Percentiles rank a stretch among this genome's conserved stretches.
phyloP scores from a whole-genome alignment of 2,113 vertebrate species.

The Ornithorhynchus anatinus region DNA sequence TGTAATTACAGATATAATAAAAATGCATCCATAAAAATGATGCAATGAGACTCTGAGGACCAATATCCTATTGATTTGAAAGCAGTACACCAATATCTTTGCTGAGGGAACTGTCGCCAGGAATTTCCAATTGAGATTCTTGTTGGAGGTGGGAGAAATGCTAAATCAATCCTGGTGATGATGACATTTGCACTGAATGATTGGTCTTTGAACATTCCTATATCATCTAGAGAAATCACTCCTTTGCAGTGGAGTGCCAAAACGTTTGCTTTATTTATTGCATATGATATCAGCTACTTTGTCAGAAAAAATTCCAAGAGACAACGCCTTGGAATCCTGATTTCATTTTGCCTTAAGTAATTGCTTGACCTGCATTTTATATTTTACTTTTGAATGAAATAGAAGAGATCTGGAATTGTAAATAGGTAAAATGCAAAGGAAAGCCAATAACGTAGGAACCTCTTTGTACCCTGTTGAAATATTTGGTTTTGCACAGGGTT shows the following conservation, averaged over 20 bases:
- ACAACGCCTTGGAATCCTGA: no score
- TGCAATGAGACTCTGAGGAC: neutral
- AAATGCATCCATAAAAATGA: conserved; percentile 35
- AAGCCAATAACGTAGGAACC: no score
- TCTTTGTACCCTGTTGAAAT: no score
- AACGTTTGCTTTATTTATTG: no score
- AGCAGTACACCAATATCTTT: neutral
- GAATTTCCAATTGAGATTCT: conserved; percentile 23
- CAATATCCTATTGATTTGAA: conserved; percentile 27
- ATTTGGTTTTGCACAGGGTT: no score
- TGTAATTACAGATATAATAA: conserved; percentile 43
- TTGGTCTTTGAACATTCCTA: conserved; percentile 37
- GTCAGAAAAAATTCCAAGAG: no score
- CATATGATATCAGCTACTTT: no score
- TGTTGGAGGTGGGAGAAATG: conserved; percentile 30
- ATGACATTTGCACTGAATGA: conserved; percentile 44
- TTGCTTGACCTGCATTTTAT: no score
- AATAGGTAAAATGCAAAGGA: no score
- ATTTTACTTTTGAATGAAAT: no score
- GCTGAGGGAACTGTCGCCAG: neutral
- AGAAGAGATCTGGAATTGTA: no score
- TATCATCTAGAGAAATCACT: conserved; percentile 27
- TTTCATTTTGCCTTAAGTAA: no score
- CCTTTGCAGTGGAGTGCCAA: conserved; percentile 16
- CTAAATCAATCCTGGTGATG: conserved; percentile 30